Evolutionary conservation across 2,113 vertebrate genomes (phyloP), one percentile per base, ranked within the genome.

Genomic region (Prochilodus magdalenae): DNA sequence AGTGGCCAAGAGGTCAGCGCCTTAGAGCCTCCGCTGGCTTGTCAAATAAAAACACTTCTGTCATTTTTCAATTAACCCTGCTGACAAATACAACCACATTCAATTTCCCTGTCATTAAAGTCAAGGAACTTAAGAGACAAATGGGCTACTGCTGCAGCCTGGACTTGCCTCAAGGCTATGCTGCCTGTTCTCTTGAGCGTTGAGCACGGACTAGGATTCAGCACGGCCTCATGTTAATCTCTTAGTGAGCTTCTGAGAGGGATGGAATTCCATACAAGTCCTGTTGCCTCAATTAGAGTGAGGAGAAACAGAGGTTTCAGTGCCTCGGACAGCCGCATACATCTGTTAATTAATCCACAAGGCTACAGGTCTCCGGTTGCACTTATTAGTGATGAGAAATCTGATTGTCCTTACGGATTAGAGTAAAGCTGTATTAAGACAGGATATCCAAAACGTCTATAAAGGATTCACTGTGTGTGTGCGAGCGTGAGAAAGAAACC

Each of bases 281-380:
- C 22, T 3, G 60, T 76, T 76, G 73, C 80, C 26, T 65, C n/a
- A 71, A 26, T 75, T 80, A 80, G 40, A 75, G 29, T 30, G 15
- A n/a, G 18, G 27, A 51, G 47, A 62, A 51, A 59, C 60, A 60
- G 33, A 27, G 16, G 73, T n/a, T 53, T 36, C 4, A 16, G 62
- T 24, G 51, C 36, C 70, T 47, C 5, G 36, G 69, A 33, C 24
- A 22, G 30, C 0, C 29, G 55, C 44, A 53, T 59, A 66, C 20
- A 75, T 62, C 70, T 74, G 75, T 71, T 75, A 80, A 69, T 63
- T 70, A 76, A 62, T 70, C 1, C 47, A 53, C 26, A 75, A 30
- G 40, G 27, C 72, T 29, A 51, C 29, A 44, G 20, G 27, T 79
- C n/a, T 57, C 63, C 53, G 40, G 27, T 59, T 22, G 24, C 13